Percentiles rank a stretch among this genome's conserved stretches.
These are phyloP conservation scores for Eulithis prunata DNA, from an alignment of 2,888 invertebrate species.

Conservation along the genomic window DNA sequence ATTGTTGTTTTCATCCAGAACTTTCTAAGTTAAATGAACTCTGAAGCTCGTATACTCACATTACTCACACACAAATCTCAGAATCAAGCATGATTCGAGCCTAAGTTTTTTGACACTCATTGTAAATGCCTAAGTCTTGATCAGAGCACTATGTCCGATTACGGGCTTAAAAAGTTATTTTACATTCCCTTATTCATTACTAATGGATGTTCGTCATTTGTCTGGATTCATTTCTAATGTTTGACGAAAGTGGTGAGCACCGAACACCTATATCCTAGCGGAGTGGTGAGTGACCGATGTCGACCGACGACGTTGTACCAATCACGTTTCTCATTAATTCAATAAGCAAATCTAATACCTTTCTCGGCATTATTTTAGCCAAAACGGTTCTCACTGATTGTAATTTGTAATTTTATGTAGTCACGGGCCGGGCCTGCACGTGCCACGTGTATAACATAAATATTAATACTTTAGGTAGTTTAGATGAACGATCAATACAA, in stretches of 20 bases:
- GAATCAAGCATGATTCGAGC: too few species aligned
- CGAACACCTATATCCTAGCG: too few species aligned
- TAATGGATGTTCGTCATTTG: constrained; percentile 45
- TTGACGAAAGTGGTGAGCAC: constrained; percentile 52
- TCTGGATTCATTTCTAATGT: constrained; percentile 34
- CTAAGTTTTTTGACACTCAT: too few species aligned
- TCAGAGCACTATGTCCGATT: too few species aligned
- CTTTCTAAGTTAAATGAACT: neutral
- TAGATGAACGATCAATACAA: too few species aligned
- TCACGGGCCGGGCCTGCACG: neutral
- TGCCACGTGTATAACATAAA: too few species aligned
- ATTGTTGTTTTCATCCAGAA: neutral
- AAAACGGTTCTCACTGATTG: neutral
- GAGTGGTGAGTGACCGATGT: constrained; percentile 62
- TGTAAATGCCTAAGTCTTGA: too few species aligned
- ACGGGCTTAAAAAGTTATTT: constrained; percentile 2
- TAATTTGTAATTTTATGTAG: neutral
- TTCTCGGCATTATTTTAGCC: neutral
- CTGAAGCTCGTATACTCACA: too few species aligned
- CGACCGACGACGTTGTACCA: constrained; percentile 38
- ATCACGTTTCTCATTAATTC: constrained; percentile 28
- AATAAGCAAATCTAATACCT: constrained; percentile 15
- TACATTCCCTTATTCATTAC: constrained; percentile 37
- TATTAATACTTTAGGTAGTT: too few species aligned
- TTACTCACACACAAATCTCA: too few species aligned